Evolutionary conservation across 2,797 vertebrate species (phyloP).

Genomic region (Acropternis orthonyx): DNA sequence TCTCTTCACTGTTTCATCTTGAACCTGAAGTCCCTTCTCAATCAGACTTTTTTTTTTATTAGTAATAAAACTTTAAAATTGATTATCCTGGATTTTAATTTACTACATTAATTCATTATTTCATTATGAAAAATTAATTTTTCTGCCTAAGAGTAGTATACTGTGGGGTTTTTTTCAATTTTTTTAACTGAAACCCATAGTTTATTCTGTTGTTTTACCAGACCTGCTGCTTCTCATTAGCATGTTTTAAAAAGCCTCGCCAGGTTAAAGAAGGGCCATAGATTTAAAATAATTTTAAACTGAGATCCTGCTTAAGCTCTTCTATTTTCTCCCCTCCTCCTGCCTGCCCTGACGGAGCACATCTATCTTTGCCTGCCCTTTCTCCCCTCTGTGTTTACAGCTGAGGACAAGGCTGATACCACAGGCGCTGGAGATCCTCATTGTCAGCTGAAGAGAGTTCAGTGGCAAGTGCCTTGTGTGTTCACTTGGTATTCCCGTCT

Average conservation of each 20-base stretch:
- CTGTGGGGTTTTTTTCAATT: accelerated
- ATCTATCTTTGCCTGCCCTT: not conserved
- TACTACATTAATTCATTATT: not conserved
- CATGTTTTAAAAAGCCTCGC: not conserved
- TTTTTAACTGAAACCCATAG: not conserved
- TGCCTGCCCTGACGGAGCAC: not conserved
- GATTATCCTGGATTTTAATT: not conserved
- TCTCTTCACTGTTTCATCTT: not conserved
- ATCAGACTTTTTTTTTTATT: not conserved
- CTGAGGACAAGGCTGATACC: not conserved
- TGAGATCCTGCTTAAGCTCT: not conserved
- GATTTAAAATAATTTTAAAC: conserved; percentile 13
- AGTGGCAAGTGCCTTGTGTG: not conserved
- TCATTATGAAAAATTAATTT: not conserved
- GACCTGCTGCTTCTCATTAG: not conserved
- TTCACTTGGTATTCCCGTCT: not conserved
- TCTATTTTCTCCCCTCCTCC: conserved; percentile 1
- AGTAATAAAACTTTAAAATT: not conserved
- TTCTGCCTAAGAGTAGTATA: not conserved
- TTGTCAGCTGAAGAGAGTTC: not conserved
- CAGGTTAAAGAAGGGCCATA: not conserved
- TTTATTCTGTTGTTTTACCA: not conserved
- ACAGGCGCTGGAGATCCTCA: not conserved
- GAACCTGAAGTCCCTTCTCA: not conserved
- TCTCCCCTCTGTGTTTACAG: not conserved